Percentiles rank a stretch among this genome's conserved stretches.
These are phyloP conservation scores for Heterotis niloticus DNA, from an alignment of 2,113 vertebrate genomes.

Conservation along the genomic window DNA sequence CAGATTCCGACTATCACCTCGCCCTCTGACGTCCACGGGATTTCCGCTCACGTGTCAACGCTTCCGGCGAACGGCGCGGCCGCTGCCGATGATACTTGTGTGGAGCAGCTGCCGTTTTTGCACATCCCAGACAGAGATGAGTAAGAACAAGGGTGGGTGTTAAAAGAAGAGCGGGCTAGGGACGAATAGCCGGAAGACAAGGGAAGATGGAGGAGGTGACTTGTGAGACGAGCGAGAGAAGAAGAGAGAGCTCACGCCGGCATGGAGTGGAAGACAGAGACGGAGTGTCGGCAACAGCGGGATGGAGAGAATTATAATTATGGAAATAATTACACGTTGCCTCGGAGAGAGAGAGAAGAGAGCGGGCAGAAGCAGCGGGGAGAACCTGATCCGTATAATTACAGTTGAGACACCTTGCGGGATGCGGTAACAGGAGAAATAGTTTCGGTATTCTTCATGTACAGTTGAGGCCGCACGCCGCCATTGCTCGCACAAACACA, in stretches of 20 bases:
- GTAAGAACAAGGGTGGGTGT: background rate
- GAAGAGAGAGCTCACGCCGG: background rate
- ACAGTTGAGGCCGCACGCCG: slow-evolving; percentile 40
- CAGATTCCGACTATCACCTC: too few species aligned
- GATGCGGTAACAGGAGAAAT: slow-evolving; percentile 35
- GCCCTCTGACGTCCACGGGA: too few species aligned
- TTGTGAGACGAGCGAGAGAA: background rate
- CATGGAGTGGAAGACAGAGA: slow-evolving; percentile 24
- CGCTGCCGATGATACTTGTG: background rate
- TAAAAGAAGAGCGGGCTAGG: background rate
- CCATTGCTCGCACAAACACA: slow-evolving; percentile 23
- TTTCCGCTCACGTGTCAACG: background rate
- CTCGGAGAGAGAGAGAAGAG: slow-evolving; percentile 30
- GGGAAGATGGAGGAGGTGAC: background rate
- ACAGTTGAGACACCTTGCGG: slow-evolving; percentile 41
- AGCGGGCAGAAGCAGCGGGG: slow-evolving; percentile 20
- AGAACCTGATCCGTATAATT: slow-evolving; percentile 41
- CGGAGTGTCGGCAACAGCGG: slow-evolving; percentile 43
- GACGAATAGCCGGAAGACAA: background rate
- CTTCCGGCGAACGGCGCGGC: background rate
- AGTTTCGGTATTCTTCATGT: slow-evolving; percentile 34
- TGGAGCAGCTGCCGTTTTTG: background rate
- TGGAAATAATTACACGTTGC: slow-evolving; percentile 48
- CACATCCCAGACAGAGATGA: background rate
- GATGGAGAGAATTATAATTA: slow-evolving; percentile 43